A percentile compares a stretch with the other conserved stretches of the same genome.
Conservation (phyloP, 2,797 vertebrate species). For the Clangula hyemalis region DNA sequence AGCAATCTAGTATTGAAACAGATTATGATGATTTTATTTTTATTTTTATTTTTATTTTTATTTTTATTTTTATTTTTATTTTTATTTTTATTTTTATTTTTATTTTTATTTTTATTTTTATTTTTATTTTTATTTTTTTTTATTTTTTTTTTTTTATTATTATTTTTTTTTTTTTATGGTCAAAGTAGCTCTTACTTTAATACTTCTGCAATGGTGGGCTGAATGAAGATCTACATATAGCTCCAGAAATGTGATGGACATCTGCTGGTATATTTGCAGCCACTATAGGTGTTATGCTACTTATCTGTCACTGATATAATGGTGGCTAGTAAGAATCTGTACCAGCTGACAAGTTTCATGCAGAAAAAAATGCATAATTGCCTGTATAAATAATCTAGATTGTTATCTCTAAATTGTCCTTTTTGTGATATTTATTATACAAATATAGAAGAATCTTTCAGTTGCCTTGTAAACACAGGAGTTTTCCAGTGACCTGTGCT, state of each 20-base stretch:
- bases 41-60: too few relatives aligned
- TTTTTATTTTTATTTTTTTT: too few relatives aligned
- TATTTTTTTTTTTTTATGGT: not conserved
- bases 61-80: too few relatives aligned
- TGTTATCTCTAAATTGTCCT: not conserved
- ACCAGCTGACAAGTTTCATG: not conserved
- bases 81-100: too few relatives aligned
- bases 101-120: too few relatives aligned
- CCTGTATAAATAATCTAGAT: not conserved
- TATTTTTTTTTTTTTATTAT: too few relatives aligned
- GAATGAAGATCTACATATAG: not conserved
- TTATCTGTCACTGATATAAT: not conserved
- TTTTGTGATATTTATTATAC: not conserved
- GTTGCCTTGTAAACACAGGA: not conserved
- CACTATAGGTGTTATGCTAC: not conserved
- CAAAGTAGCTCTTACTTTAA: not conserved
- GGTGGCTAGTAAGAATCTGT: not conserved
- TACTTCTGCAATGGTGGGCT: not conserved
- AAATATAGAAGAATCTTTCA: not conserved
- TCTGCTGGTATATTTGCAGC: not conserved
- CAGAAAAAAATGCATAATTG: not conserved
- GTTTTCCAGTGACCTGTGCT: not conserved
- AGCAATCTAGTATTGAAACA: not conserved
- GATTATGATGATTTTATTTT: too few relatives aligned
- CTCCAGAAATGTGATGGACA: not conserved